Evolutionary conservation across 2,888 invertebrate species (phyloP).

Genomic region (Ptychoptera contaminata): DNA sequence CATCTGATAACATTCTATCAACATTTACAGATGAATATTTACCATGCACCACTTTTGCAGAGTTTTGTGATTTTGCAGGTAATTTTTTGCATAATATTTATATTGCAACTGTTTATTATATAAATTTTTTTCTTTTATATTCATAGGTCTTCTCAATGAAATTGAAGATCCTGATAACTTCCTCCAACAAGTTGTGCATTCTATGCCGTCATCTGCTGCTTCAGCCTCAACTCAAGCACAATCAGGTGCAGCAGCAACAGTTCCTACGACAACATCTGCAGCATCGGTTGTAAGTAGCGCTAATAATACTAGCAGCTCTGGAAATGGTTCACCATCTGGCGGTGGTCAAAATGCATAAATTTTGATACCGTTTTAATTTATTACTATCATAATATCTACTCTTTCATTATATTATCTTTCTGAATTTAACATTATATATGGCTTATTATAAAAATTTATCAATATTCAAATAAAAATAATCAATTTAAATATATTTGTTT

Average conservation of each 20-base stretch:
- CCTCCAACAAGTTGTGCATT: constrained; percentile 21
- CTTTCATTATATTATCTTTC: background rate
- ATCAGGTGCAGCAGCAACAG: too few species aligned
- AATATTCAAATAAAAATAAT: too few species aligned
- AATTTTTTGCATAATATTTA: constrained; percentile 7
- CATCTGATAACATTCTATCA: constrained; percentile 67
- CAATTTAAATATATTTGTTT: too few species aligned
- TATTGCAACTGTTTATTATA: background rate
- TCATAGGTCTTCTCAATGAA: constrained; percentile 12
- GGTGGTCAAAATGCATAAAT: background rate
- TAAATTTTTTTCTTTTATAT: background rate
- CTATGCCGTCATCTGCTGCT: constrained; percentile 19
- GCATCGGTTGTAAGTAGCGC: too few species aligned
- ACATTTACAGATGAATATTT: constrained; percentile 77
- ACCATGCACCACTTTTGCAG: constrained; percentile 76
- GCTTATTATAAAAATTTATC: too few species aligned
- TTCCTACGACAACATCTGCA: too few species aligned
- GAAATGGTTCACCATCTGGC: background rate
- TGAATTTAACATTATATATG: too few species aligned
- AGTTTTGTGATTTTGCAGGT: constrained; percentile 88
- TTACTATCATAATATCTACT: background rate
- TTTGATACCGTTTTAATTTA: background rate
- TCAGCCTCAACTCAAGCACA: background rate
- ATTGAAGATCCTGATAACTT: constrained; percentile 28
- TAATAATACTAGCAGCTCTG: too few species aligned